A percentile compares a stretch with the other conserved stretches of the same genome.
Evolutionary conservation across 1,140 invertebrate genomes (phyloP).

Genomic region (Hypsibius dujardini): DNA sequence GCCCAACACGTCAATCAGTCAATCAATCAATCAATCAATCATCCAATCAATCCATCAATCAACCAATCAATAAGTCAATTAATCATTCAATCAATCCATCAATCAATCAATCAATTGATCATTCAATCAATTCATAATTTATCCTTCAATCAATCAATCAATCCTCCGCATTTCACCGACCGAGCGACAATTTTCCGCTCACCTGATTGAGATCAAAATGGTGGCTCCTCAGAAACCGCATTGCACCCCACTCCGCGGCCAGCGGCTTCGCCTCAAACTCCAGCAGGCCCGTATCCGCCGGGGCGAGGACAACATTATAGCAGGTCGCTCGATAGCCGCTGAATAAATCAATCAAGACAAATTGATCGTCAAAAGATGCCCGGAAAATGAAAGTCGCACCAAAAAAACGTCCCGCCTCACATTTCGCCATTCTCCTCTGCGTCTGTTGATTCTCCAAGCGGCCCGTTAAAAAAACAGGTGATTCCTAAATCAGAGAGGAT

Average conservation of each 20-base stretch:
- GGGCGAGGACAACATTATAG: neutral
- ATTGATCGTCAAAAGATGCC: neutral
- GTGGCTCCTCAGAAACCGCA: constrained; percentile 9
- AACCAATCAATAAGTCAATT: too few species aligned
- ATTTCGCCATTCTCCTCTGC: neutral
- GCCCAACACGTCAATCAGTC: too few species aligned
- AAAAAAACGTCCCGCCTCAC: neutral
- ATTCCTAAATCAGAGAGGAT: too few species aligned
- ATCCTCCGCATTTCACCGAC: too few species aligned
- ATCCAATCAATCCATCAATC: too few species aligned
- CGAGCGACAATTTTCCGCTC: neutral
- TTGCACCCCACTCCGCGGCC: neutral
- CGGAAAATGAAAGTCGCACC: neutral
- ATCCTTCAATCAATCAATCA: too few species aligned
- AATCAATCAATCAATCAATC: too few species aligned
- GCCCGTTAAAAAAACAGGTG: too few species aligned
- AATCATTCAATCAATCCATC: too few species aligned
- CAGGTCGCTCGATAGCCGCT: neutral
- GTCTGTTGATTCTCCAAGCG: too few species aligned
- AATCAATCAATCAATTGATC: too few species aligned
- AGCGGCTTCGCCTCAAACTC: neutral
- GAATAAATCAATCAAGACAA: neutral
- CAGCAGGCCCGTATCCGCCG: neutral
- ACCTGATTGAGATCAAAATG: neutral
- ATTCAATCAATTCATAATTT: too few species aligned